Percentiles rank a stretch among this genome's conserved stretches.
Evolutionary conservation across 2,113 vertebrate species (phyloP).

Genomic region (Cyanoramphus novaezelandiae): DNA sequence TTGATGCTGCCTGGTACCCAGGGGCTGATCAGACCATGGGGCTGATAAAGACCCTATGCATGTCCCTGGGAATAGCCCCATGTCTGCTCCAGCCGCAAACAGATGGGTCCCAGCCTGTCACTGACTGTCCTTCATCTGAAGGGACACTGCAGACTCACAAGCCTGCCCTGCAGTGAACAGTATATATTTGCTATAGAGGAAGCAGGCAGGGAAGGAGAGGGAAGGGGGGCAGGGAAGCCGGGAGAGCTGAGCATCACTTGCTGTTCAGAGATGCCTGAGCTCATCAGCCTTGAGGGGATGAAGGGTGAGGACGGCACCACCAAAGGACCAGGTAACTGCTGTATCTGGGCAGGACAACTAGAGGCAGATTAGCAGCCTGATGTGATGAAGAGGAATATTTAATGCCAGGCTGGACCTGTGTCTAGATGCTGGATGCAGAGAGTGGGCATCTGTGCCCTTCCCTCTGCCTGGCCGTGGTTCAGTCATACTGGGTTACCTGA

Average conservation of each 20-base stretch:
- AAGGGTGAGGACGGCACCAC: neutral
- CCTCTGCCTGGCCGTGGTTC: neutral
- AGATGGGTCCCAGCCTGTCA: neutral
- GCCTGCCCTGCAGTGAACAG: conserved; percentile 18
- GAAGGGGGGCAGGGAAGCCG: neutral
- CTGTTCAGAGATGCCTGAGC: neutral
- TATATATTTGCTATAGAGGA: neutral
- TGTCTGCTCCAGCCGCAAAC: neutral
- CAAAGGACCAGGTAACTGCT: neutral
- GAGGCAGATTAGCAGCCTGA: neutral
- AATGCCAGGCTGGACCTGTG: neutral
- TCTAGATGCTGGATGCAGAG: neutral
- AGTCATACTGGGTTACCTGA: neutral
- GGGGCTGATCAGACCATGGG: neutral
- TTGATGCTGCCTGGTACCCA: rapidly evolving
- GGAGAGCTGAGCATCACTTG: neutral
- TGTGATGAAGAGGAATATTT: neutral
- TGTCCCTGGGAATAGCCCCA: neutral
- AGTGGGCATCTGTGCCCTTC: neutral
- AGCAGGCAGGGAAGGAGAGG: neutral
- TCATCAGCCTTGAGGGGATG: neutral
- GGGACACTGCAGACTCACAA: conserved; percentile 34
- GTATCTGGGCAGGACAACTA: neutral
- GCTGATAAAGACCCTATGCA: neutral
- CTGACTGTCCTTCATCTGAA: neutral